Conservation (phyloP, 2,113 vertebrate genomes). For the Corythornis vintsioides region DNA sequence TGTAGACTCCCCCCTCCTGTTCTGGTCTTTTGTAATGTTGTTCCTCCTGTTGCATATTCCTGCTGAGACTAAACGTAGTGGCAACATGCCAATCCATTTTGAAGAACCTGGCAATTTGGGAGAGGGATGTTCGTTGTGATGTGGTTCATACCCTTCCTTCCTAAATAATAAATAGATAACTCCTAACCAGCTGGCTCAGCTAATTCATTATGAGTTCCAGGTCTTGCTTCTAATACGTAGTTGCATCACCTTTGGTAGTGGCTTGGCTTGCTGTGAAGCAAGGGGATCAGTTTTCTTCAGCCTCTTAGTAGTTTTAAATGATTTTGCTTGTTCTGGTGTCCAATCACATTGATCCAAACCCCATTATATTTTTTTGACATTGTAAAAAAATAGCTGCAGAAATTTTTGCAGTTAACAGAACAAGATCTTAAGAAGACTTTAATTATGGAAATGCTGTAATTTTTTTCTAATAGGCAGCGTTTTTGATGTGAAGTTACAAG, state of each 20-base stretch:
- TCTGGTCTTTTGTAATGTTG: neutral
- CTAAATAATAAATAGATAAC: conserved; percentile 17
- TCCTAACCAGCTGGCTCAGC: conserved; percentile 22
- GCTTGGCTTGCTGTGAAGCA: conserved; percentile 20
- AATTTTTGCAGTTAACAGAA: conserved; percentile 3
- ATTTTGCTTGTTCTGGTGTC: conserved; percentile 8
- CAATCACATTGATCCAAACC: conserved; percentile 43
- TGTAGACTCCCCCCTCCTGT: neutral
- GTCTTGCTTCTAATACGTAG: neutral
- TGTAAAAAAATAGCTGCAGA: conserved; percentile 28
- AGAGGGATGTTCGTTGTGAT: conserved; percentile 5
- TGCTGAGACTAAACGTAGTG: neutral
- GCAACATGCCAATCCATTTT: conserved; percentile 29
- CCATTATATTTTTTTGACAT: conserved; percentile 24
- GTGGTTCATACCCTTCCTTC: conserved; percentile 41
- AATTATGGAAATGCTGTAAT: neutral
- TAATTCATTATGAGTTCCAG: conserved; percentile 15
- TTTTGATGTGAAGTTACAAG: neutral
- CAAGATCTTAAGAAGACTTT: neutral
- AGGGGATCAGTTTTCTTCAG: conserved; percentile 34
- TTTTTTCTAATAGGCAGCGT: neutral
- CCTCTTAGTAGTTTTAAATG: conserved; percentile 19
- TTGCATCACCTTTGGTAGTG: conserved; percentile 19
- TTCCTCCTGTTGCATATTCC: conserved; percentile 1
- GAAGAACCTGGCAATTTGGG: conserved; percentile 1